Percentiles rank a stretch among this genome's conserved stretches.
Evolutionary conservation across 2,888 invertebrate species (phyloP).

Genomic region (Bimastos eiseni): DNA sequence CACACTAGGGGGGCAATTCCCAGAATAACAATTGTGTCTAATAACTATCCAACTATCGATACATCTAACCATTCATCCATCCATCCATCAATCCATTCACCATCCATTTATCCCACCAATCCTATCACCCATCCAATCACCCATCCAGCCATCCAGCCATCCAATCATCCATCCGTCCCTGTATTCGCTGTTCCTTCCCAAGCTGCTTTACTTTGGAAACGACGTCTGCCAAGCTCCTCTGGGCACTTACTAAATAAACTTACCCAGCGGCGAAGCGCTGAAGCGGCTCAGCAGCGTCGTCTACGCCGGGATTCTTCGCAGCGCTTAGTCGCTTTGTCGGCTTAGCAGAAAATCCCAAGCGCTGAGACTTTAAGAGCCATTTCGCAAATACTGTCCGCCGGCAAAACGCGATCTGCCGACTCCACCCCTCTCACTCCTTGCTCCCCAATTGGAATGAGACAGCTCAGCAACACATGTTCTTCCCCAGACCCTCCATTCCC

Average conservation of each 20-base stretch:
- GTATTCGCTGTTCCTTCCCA: background rate
- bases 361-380: constrained; percentile 26
- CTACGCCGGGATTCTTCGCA: background rate
- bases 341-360: constrained; percentile 24
- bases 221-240: background rate
- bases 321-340: constrained; percentile 13
- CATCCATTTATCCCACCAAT: too few relatives aligned
- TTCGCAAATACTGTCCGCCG: constrained; percentile 19
- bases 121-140: too few relatives aligned
- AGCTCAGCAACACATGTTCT: constrained; percentile 19
- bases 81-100: background rate
- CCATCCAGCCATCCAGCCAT: background rate
- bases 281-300: background rate
- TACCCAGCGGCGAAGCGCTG: background rate
- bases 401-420: background rate
- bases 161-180: background rate
- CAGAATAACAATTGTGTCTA: too few relatives aligned
- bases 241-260: constrained; percentile 6
- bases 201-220: background rate
- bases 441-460: background rate
- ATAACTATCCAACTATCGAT: background rate
- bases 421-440: background rate
- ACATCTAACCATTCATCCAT: background rate
- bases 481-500: background rate
- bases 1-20: too few relatives aligned